phyloP scores from a whole-genome alignment of 2,797 vertebrate genomes.

The Pelodytes ibericus region DNA sequence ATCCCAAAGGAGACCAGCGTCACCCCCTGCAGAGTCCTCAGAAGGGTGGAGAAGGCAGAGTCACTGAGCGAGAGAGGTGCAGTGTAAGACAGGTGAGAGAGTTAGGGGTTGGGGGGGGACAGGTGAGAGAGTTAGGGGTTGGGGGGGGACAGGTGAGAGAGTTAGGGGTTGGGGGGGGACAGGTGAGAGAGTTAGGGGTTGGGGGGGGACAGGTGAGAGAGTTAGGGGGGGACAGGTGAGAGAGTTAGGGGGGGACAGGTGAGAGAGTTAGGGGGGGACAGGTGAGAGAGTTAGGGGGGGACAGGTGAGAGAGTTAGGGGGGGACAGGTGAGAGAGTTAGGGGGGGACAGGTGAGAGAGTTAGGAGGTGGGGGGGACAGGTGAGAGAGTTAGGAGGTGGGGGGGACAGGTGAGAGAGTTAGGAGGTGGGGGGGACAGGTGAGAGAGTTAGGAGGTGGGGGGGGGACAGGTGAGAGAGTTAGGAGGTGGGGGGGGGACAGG shows the following conservation, averaged over 20 bases:
- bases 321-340: no score
- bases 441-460: no score
- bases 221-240: no score
- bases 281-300: not conserved
- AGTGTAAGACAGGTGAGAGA: no score
- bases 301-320: not conserved
- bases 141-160: no score
- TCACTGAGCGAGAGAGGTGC: constrained; percentile 2
- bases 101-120: no score
- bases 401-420: not conserved
- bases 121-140: no score
- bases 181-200: not conserved
- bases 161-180: not conserved
- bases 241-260: no score
- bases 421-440: no score
- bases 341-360: no score
- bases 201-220: not conserved
- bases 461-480: not conserved
- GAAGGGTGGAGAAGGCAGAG: not conserved
- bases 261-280: not conserved
- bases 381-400: not conserved
- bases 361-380: not conserved
- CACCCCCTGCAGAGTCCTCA: constrained; percentile 4
- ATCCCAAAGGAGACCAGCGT: not conserved
- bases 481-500: not conserved